Percentiles rank a stretch among this genome's conserved stretches.
Conservation (phyloP, 2,888 invertebrate species). For the Neoitamus cyanurus region DNA sequence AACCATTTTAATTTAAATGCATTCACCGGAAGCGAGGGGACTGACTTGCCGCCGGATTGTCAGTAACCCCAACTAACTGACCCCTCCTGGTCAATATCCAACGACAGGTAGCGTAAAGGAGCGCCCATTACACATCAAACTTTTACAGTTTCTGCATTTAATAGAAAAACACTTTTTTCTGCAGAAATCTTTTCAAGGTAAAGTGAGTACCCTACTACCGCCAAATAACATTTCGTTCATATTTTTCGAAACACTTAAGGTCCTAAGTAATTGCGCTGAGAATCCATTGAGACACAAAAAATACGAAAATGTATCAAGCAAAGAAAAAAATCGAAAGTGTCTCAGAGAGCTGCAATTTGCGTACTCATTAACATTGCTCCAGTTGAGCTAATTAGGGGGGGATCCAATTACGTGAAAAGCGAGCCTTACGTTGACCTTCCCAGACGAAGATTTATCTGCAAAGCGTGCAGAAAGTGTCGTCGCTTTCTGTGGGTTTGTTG, state of each 20-base stretch:
- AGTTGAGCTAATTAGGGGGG: conserved; percentile 3
- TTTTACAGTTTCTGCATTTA: not conserved
- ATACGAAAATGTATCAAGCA: not conserved
- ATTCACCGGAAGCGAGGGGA: conserved; percentile 15
- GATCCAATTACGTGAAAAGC: conserved; percentile 13
- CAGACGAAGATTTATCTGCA: not conserved
- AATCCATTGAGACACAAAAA: not conserved
- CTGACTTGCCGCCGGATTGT: not conserved
- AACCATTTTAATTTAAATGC: not conserved
- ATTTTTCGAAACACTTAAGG: not conserved
- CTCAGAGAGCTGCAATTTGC: not conserved
- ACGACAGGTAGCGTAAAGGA: not conserved
- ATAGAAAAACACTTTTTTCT: not conserved
- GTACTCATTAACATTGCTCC: conserved; percentile 17
- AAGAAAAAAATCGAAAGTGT: conserved; percentile 16
- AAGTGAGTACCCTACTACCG: not conserved
- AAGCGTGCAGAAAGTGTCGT: conserved; percentile 9
- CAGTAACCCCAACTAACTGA: not conserved
- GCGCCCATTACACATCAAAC: not conserved
- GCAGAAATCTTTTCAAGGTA: not conserved
- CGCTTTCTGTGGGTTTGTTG: not conserved
- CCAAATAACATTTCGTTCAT: not conserved
- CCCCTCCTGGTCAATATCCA: not conserved
- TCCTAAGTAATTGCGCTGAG: not conserved
- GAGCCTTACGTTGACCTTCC: not conserved